Evolutionary conservation across 2,888 invertebrate genomes (phyloP).

Genomic region (Chaetoderma sp.): DNA sequence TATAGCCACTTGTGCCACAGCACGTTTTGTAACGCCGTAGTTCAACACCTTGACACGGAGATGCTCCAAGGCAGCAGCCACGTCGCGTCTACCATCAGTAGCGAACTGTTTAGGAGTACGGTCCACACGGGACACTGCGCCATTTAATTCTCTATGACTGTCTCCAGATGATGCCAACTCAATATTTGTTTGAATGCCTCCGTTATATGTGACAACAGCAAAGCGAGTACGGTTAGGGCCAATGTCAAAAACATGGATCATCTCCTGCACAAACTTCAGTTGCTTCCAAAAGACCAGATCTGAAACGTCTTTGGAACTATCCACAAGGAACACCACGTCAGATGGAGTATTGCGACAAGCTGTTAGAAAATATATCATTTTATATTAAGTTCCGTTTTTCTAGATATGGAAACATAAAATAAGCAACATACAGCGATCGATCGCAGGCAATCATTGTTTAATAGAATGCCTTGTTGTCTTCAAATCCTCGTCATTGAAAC

Average conservation of each 20-base stretch:
- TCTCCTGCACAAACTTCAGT: conserved; percentile 50
- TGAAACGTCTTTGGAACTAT: conserved; percentile 50
- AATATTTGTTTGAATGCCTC: conserved; percentile 47
- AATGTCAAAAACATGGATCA: conserved; percentile 49
- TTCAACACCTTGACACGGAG: conserved; percentile 51
- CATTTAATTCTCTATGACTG: conserved; percentile 40
- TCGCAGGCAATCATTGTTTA: no score
- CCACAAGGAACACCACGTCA: conserved; percentile 54
- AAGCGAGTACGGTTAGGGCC: conserved; percentile 46
- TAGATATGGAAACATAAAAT: no score
- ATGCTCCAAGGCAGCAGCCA: conserved; percentile 28
- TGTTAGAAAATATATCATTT: conserved; percentile 19
- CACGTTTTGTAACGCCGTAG: conserved; percentile 39
- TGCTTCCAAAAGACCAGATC: conserved; percentile 52
- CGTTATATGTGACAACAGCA: conserved; percentile 52
- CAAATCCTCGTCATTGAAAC: no score
- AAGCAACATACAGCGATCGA: no score
- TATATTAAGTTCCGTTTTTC: no score
- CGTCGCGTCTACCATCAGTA: not conserved
- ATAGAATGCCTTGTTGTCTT: no score
- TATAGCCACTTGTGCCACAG: conserved; percentile 51
- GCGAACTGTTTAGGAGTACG: conserved; percentile 39
- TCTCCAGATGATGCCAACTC: no score
- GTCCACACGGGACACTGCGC: conserved; percentile 41
- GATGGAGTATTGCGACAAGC: conserved; percentile 45